These are phyloP conservation scores for Burhinus bistriatus DNA, from an alignment of 2,113 vertebrate species.

Conservation along the genomic window DNA sequence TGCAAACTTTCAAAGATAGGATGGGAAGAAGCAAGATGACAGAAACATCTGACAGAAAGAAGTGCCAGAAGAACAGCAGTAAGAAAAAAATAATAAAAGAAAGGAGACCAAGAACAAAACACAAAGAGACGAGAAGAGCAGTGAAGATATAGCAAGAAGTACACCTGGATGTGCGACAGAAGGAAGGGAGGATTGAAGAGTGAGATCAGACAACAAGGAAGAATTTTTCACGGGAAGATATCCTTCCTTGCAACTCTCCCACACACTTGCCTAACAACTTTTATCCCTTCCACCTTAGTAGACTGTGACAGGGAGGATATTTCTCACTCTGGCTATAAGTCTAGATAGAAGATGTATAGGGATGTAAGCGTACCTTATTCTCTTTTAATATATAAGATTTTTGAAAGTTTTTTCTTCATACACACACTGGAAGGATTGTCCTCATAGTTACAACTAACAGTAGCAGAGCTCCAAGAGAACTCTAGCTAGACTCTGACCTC, in stretches of 20 bases:
- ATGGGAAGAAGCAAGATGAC: neutral
- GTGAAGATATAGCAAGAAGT: neutral
- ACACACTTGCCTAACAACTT: neutral
- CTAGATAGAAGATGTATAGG: neutral
- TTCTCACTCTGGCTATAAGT: neutral
- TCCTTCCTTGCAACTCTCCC: neutral
- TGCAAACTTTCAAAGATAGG: neutral
- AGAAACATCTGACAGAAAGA: neutral
- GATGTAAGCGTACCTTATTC: neutral
- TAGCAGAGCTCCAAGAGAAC: neutral
- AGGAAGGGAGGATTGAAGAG: neutral
- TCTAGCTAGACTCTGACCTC: neutral
- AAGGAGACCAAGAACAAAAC: neutral
- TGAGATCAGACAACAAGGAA: neutral
- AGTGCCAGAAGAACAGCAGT: neutral
- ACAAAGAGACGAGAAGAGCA: neutral
- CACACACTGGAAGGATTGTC: neutral
- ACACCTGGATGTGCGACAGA: neutral
- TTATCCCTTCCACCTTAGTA: neutral
- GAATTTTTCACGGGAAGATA: neutral
- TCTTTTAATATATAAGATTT: neutral
- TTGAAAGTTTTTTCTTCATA: neutral
- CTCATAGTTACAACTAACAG: neutral
- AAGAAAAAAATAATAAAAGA: neutral
- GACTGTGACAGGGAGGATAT: neutral